Percentiles rank a stretch among this genome's conserved stretches.
phyloP scores from a whole-genome alignment of 2,113 vertebrate genomes.

The Channa argus region DNA sequence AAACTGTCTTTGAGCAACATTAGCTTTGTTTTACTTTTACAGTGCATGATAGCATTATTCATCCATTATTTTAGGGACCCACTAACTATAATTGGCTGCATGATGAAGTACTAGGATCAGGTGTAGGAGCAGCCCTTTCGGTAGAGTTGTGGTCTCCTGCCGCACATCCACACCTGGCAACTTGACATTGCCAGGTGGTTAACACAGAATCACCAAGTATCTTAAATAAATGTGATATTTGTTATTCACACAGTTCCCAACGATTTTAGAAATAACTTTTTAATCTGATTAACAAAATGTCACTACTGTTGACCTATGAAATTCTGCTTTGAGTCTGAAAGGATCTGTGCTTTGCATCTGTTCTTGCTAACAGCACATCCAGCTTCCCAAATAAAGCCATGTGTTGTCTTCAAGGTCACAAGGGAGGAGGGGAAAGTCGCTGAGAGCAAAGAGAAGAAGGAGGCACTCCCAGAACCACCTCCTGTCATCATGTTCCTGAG shows the following conservation, averaged over 20 bases:
- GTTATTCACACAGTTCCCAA: background rate
- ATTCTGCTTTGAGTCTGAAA: slow-evolving; percentile 13
- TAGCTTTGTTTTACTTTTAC: background rate
- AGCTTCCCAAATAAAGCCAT: slow-evolving; percentile 25
- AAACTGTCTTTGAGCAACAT: background rate
- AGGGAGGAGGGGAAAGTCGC: slow-evolving; percentile 47
- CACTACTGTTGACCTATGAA: background rate
- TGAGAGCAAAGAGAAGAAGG: slow-evolving; percentile 55
- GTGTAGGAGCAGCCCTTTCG: background rate
- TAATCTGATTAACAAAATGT: background rate
- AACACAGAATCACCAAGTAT: background rate
- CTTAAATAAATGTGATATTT: background rate
- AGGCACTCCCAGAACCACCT: slow-evolving; percentile 63
- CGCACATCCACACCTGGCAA: background rate
- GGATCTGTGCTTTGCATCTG: background rate
- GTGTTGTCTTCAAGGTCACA: slow-evolving; percentile 66
- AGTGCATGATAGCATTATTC: too few species aligned
- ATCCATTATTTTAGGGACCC: background rate
- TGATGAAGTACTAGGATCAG: background rate
- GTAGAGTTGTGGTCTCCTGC: background rate
- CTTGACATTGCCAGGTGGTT: background rate
- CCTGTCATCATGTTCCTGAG: slow-evolving; percentile 84
- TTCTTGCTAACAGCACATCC: slow-evolving; percentile 11
- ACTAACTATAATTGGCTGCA: background rate
- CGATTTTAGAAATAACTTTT: background rate